Conservation (phyloP, 1,140 invertebrate species). For the Nasonia giraulti region DNA sequence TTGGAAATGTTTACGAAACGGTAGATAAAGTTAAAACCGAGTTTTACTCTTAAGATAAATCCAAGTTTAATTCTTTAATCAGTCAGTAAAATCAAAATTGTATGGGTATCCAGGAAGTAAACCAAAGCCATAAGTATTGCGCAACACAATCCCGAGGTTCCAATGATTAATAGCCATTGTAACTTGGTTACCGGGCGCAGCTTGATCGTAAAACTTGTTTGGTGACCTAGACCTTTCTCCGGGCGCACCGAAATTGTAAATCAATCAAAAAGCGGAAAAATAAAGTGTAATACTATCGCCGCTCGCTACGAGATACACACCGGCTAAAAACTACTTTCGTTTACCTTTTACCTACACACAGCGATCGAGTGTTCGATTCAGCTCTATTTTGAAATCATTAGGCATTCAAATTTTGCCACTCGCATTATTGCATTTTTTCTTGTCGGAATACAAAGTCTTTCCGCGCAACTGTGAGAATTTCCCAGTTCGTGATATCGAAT, state of each 20-base stretch:
- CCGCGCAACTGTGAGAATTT: background rate
- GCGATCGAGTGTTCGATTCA: background rate
- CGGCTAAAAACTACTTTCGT: background rate
- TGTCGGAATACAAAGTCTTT: no score
- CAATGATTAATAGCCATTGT: background rate
- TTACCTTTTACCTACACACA: background rate
- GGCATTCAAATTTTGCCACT: background rate
- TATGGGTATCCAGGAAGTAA: no score
- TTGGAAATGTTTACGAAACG: no score
- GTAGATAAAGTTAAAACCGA: no score
- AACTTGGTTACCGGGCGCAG: background rate
- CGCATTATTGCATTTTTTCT: no score
- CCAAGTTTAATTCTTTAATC: no score
- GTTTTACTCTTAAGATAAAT: no score
- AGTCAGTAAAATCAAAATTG: no score
- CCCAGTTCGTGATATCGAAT: background rate
- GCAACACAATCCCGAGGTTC: background rate
- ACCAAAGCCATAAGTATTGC: background rate
- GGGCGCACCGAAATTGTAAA: background rate
- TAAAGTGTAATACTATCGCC: background rate
- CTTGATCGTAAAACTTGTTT: constrained; percentile 12
- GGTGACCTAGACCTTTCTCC: background rate
- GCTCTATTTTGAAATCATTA: background rate
- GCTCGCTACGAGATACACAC: background rate
- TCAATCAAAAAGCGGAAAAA: background rate